phyloP scores from a whole-genome alignment of 2,113 vertebrate genomes.

The Colius striatus region DNA sequence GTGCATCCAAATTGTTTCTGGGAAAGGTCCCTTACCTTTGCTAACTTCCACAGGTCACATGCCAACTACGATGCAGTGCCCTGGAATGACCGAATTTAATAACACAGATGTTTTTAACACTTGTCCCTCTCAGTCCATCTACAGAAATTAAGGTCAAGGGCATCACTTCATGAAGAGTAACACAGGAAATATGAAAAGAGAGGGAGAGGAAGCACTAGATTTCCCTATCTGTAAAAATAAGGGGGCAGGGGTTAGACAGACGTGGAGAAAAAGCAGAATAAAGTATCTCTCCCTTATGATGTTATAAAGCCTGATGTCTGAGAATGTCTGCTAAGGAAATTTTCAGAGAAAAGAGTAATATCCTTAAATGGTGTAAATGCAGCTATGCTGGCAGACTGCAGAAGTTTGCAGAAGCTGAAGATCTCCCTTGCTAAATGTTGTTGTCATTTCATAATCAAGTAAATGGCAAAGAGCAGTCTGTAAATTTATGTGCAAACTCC shows the following conservation, averaged over 20 bases:
- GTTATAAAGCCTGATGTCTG: neutral
- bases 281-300: neutral
- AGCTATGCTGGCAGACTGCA: neutral
- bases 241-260: neutral
- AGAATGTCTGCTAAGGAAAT: neutral
- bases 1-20: neutral
- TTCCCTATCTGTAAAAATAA: neutral
- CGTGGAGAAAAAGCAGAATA: neutral
- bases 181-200: neutral
- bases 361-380: neutral
- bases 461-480: conserved; percentile 22
- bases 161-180: neutral
- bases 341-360: neutral
- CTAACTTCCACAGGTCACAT: neutral
- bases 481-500: conserved; percentile 40
- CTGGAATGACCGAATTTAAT: neutral
- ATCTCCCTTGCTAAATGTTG: conserved; percentile 29
- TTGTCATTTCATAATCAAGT: conserved; percentile 37
- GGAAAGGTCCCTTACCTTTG: neutral
- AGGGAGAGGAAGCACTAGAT: neutral
- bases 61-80: accelerated
- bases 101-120: neutral
- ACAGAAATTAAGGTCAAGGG: neutral
- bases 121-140: neutral
- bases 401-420: conserved; percentile 39